Conservation (phyloP, 2,888 invertebrate species). For the Drosophila austrosaltans region DNA sequence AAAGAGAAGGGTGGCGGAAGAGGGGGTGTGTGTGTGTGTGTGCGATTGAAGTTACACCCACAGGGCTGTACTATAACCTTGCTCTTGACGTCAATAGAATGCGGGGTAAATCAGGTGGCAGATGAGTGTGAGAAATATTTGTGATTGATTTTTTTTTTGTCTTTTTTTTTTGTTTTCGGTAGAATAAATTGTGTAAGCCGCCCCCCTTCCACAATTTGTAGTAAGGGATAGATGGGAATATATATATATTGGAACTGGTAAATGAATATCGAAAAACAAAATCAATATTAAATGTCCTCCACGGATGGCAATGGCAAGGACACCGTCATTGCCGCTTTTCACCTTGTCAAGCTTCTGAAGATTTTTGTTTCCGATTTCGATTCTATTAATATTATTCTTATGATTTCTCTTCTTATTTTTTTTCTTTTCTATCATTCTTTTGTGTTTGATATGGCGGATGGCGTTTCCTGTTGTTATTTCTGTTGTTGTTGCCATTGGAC, state of each 20-base stretch:
- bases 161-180: neutral
- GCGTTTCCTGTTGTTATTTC: neutral
- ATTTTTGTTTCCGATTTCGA: constrained; percentile 23
- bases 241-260: neutral
- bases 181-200: neutral
- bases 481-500: neutral
- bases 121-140: constrained; percentile 44
- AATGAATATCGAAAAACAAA: constrained; percentile 13
- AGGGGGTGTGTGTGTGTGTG: too few species aligned
- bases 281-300: constrained; percentile 45
- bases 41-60: too few species aligned
- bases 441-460: neutral
- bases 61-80: too few species aligned
- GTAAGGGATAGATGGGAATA: neutral
- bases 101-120: constrained; percentile 24
- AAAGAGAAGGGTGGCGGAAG: too few species aligned
- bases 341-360: constrained; percentile 5
- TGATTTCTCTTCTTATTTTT: neutral
- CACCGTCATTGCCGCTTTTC: constrained; percentile 18
- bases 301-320: neutral
- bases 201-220: too few species aligned
- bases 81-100: constrained; percentile 7
- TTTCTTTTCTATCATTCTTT: constrained; percentile 17
- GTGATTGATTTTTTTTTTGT: constrained; percentile 19
- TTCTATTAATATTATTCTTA: constrained; percentile 36